Evolutionary conservation across 1,140 invertebrate species (phyloP), one percentile per base, ranked within the genome.

Genomic region (Drosophila punjabiensis): DNA sequence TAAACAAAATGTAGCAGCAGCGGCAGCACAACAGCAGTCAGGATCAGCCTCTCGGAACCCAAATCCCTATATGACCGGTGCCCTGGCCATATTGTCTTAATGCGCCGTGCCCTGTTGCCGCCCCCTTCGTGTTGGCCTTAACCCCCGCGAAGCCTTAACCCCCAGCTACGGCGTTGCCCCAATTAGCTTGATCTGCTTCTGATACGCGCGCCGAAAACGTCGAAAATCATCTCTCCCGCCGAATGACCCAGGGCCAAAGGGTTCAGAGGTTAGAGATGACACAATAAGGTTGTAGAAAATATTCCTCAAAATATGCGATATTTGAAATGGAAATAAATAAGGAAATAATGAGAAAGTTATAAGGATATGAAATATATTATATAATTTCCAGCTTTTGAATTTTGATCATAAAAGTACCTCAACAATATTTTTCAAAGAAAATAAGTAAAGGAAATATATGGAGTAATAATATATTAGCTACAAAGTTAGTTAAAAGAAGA

Each of bases 111-210:
- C 61, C 74, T 63, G 76, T 68, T 81, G 59, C 74, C 69, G 67
- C 82, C 81, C 71, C 50, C 55, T 53, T 45, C 39, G 63, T 35
- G 52, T 60, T 65, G 32, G 32, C 43, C 45, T 41, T 58, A 58
- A 58, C 55, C 55, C 55, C 55, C 55, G 55, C 62, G 62, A 50
- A 41, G 66, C 48, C 59, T 20, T 39, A 35, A 35, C 45, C 60
- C 33, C 35, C 14, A 47, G 18, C 79, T 28, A 60, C 28, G 32
- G 41, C 45, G 79, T 83, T 88, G 91, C 81, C 90, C 90, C 90
- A 92, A 92, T 92, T 92, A 92, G 90, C 79, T 78, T 77, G 90
- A 92, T 92, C 79, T 87, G 90, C 90, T 92, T 92, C 90, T 92
- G 90, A 92, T 92, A 92, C 81, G 90, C 86, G 91, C 81, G 81